Percentiles rank a stretch among this genome's conserved stretches.
phyloP scores from a whole-genome alignment of 2,113 vertebrate genomes.

The Danio rerio region GRCz12tu NC_133179.1:17196501-17197000 shows the following conservation, averaged over 20 bases:
- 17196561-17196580: background rate
- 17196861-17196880: background rate
- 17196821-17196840: background rate
- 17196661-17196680: background rate
- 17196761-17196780: background rate
- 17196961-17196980: background rate
- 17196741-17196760: background rate
- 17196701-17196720: background rate
- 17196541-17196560: background rate
- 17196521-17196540: background rate
- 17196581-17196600: background rate
- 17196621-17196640: constrained; percentile 5
- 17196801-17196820: background rate
- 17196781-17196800: background rate
- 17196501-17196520: constrained; percentile 22
- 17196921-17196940: background rate
- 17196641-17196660: background rate
- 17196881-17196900: background rate
- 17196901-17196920: background rate
- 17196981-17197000: background rate
- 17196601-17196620: background rate
- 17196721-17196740: background rate
- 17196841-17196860: constrained; percentile 1
- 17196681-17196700: background rate
- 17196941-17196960: background rate